Base-by-base conservation (phyloP, 2,113 vertebrate genomes). In the Dicrurus megarhynchus region DNA sequence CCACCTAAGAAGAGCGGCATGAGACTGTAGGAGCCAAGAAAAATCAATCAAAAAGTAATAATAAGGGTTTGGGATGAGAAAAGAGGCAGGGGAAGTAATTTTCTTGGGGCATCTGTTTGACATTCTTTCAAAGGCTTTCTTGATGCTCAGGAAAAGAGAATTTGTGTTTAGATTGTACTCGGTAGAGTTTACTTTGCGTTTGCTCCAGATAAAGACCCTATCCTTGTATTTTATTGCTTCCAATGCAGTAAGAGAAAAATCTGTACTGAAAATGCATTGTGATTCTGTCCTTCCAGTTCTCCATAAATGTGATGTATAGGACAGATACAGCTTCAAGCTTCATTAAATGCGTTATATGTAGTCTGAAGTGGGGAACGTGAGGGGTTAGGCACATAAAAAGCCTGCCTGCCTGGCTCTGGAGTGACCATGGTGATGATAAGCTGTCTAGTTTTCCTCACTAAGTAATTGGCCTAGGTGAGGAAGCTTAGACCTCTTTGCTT, bases 1-100 rank as follows among this genome's bases (percentile, higher is more conserved):
- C 95, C 93, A 96, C 95, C 90, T 93, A 90, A 90, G 96, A 94
- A 49, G 87, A 94, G 73, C 95, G 93, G 90, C 74, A 60, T 65
- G 56, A 78, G 17, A 37, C 24, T 63, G 37, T 35, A 64, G 77
- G n/a, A 87, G 88, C 87, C 93, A 96, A 95, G 52, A 74, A 93
- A 96, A 94, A 95, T 81, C 90, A 94, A 85, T 94, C 87, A 92
- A 89, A 96, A 94, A 68, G 52, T 70, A 95, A 68, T 91, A 90
- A 91, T 87, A 95, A 78, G 65, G 21, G 26, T 37, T 96, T 95
- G 85, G 64, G 75, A 86, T 84, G 68, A 74, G 52, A 93, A 94
- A 84, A 89, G 76, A 93, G n/a, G 60, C 50, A 80, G 30, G 60
- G 28, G 37, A 95, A 93, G 61, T 81, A 6, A 78, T 96, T 88